phyloP scores from a whole-genome alignment of 1,140 invertebrate genomes.

The Aphelenchoides fujianensis region DNA sequence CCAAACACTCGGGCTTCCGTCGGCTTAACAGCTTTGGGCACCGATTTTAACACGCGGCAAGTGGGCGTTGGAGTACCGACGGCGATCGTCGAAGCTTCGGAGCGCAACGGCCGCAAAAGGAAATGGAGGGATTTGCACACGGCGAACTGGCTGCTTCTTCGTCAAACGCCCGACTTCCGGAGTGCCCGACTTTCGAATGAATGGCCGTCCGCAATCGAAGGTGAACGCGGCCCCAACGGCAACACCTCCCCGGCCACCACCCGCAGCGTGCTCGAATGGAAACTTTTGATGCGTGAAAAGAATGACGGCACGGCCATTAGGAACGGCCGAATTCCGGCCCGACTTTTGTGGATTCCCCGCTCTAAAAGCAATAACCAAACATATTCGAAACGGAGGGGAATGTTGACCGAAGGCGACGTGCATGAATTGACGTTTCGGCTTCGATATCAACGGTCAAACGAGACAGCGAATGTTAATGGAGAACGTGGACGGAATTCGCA shows the following conservation, averaged over 20 bases:
- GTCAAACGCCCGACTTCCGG: no score
- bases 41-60: no score
- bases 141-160: no score
- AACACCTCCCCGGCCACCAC: neutral
- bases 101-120: neutral
- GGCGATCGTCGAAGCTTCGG: neutral
- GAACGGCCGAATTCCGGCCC: no score
- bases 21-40: neutral
- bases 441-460: no score
- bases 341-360: no score
- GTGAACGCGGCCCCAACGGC: neutral
- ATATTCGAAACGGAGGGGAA: no score
- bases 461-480: neutral
- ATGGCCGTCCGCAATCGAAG: neutral
- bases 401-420: no score
- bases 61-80: no score
- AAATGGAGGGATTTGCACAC: neutral
- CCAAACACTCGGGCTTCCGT: neutral
- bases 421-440: no score
- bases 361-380: no score
- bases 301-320: no score
- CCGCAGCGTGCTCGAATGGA: neutral
- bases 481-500: neutral
- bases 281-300: slow-evolving; percentile 1
- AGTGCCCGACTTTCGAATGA: neutral